phyloP scores from a whole-genome alignment of 2,113 vertebrate genomes.

The Sylvietta virens region DNA sequence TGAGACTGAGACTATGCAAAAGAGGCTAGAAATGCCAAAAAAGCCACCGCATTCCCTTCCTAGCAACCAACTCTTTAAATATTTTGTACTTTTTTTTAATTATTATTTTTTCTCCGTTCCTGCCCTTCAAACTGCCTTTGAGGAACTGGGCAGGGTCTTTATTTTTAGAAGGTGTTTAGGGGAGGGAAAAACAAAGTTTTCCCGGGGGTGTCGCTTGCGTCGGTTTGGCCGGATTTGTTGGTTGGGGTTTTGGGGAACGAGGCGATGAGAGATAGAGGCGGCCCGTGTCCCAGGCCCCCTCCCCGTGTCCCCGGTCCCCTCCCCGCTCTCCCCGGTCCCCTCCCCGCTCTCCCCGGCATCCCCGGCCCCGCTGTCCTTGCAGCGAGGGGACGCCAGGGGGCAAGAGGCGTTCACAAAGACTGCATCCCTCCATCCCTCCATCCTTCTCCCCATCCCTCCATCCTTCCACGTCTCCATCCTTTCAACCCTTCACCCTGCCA shows the following conservation, averaged over 20 bases:
- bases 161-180: not conserved
- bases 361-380: slow-evolving; percentile 51
- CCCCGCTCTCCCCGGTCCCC: not conserved
- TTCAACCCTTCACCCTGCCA: not conserved
- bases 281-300: not conserved
- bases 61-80: not conserved
- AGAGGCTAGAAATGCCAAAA: slow-evolving; percentile 3
- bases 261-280: not conserved
- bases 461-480: not conserved
- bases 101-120: too few relatives aligned
- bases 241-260: not conserved
- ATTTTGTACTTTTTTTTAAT: not conserved
- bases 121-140: not conserved
- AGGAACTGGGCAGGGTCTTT: not conserved
- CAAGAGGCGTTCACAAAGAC: slow-evolving; percentile 66
- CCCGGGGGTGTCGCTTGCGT: not conserved
- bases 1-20: slow-evolving; percentile 42
- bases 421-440: not conserved
- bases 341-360: too few relatives aligned
- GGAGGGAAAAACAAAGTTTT: not conserved
- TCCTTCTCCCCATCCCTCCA: not conserved
- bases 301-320: too few relatives aligned
- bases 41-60: not conserved
- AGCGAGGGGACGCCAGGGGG: slow-evolving; percentile 72
- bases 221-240: not conserved